These are phyloP conservation scores for Labia minor DNA, from an alignment of 2,888 invertebrate species.

Conservation along the genomic window DNA sequence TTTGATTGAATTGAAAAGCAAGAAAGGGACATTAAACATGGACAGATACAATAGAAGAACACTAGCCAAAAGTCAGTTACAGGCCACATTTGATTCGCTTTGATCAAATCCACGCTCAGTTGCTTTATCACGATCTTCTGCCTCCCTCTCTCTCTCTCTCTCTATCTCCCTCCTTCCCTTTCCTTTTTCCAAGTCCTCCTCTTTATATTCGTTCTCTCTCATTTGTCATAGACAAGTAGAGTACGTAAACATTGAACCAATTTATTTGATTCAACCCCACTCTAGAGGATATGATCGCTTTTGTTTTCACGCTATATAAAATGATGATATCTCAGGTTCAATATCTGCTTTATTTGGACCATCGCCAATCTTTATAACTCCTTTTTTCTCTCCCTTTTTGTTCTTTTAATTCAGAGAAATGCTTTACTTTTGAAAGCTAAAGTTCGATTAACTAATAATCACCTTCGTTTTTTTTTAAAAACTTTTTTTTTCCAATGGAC, in stretches of 20 bases:
- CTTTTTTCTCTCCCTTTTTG: background rate
- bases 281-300: conserved; percentile 1
- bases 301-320: conserved; percentile 13
- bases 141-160: background rate
- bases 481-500: background rate
- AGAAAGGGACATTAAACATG: background rate
- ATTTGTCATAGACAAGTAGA: background rate
- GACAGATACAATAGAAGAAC: background rate
- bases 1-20: background rate
- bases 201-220: conserved; percentile 16
- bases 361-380: background rate
- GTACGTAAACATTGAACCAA: conserved; percentile 7
- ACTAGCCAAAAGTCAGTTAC: conserved; percentile 23
- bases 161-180: background rate
- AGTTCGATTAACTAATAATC: conserved; percentile 6
- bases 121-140: no score
- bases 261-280: conserved; percentile 16
- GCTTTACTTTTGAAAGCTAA: background rate
- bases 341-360: background rate
- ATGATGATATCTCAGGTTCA: conserved; percentile 7
- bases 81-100: conserved; percentile 24
- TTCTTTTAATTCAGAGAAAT: no score
- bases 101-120: conserved; percentile 22
- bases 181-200: background rate
- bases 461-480: background rate